A percentile compares a stretch with the other conserved stretches of the same genome.
Evolutionary conservation across 2,797 vertebrate species (phyloP).

Genomic region (Onychomys leucogaster): DNA sequence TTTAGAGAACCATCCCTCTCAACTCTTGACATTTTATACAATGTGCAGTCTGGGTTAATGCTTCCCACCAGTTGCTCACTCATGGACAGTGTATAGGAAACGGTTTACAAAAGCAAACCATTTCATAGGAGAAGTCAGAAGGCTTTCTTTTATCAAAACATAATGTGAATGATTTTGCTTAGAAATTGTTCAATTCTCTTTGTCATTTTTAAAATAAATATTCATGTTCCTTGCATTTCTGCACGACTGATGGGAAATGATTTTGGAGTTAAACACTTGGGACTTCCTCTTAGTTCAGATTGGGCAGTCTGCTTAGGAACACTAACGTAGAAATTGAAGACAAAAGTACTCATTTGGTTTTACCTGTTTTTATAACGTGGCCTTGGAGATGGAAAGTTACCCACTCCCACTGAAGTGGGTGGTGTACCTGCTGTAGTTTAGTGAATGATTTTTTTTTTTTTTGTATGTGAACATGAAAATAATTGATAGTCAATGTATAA

Average conservation of each 20-base stretch:
- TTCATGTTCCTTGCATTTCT: conserved; percentile 2
- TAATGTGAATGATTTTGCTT: conserved; percentile 21
- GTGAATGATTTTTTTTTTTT: neutral
- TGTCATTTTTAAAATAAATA: neutral
- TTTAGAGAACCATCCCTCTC: neutral
- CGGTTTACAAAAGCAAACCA: neutral
- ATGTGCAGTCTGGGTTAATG: neutral
- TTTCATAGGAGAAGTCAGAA: neutral
- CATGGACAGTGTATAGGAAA: neutral
- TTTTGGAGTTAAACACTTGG: neutral
- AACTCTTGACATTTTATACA: neutral
- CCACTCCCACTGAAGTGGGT: neutral
- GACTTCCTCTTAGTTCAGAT: neutral
- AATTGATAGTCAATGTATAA: neutral
- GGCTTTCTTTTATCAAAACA: neutral
- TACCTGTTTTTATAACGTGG: neutral
- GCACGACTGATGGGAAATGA: neutral
- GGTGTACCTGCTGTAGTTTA: neutral
- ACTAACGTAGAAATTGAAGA: neutral
- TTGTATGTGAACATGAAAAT: neutral
- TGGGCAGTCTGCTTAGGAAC: neutral
- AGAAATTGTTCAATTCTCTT: neutral
- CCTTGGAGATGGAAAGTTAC: neutral
- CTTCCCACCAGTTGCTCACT: neutral
- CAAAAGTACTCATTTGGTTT: neutral